Conservation (phyloP, 2,888 invertebrate species). For the Chrysina gloriosa region DNA sequence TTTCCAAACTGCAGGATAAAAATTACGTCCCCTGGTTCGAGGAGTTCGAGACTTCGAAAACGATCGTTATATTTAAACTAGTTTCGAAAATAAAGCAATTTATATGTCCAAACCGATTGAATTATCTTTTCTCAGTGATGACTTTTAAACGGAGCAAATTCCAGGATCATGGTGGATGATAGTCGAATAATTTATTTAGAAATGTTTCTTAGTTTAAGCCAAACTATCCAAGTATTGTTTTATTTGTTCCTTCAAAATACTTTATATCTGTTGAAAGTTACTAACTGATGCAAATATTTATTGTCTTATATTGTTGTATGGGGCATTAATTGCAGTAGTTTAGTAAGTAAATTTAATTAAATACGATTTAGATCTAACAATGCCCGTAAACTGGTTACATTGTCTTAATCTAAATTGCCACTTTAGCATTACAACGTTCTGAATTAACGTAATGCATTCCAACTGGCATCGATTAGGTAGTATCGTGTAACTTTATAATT, state of each 20-base stretch:
- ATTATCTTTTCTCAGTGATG: constrained; percentile 26
- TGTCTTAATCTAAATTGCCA: constrained; percentile 23
- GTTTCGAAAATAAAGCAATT: constrained; percentile 35
- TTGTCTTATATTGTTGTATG: not conserved
- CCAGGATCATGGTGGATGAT: not conserved
- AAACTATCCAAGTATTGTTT: not conserved
- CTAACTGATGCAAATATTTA: not conserved
- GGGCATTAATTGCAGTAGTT: not conserved
- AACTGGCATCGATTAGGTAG: constrained; percentile 6
- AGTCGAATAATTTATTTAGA: constrained; percentile 1
- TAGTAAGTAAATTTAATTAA: constrained; percentile 4
- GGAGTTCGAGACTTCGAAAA: not conserved
- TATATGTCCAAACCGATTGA: constrained; percentile 29
- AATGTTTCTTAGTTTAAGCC: constrained; percentile 9
- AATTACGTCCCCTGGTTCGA: constrained; percentile 11
- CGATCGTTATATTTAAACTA: constrained; percentile 27
- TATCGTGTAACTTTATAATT: constrained; percentile 6
- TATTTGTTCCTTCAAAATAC: not conserved
- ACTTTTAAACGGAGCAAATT: constrained; percentile 27
- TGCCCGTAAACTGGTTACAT: not conserved
- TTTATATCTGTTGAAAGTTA: not conserved
- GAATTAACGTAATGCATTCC: constrained; percentile 8
- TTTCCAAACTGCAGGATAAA: constrained; percentile 17
- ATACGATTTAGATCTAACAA: constrained; percentile 9
- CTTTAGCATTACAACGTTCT: constrained; percentile 17